Percentiles rank a stretch among this genome's conserved stretches.
Conservation (phyloP, 1,140 invertebrate species). For the Zaprionus tsacasi region DNA sequence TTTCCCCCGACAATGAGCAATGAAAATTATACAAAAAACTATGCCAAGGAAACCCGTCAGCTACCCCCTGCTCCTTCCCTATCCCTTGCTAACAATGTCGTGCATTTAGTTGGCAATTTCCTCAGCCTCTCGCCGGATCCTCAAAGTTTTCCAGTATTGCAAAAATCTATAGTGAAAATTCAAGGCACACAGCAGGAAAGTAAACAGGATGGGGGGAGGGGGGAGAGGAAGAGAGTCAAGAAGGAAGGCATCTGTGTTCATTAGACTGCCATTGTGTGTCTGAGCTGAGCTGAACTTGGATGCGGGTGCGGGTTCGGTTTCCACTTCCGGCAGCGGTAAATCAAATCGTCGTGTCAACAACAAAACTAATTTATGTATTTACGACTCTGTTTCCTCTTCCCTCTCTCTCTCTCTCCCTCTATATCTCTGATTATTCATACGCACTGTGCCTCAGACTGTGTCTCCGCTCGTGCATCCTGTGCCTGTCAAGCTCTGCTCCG, state of each 20-base stretch:
- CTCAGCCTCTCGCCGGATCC: not conserved
- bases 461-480: constrained; percentile 7
- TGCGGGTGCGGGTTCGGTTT: not conserved
- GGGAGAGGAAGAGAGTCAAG: not conserved
- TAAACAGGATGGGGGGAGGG: not conserved
- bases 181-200: constrained; percentile 18
- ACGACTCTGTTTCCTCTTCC: constrained; percentile 54
- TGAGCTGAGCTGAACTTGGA: constrained; percentile 1
- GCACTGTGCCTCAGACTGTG: constrained; percentile 25
- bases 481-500: not conserved
- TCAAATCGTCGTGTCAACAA: constrained; percentile 74
- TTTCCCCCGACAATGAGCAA: constrained; percentile 25
- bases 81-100: constrained; percentile 54
- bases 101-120: constrained; percentile 51
- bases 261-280: constrained; percentile 60
- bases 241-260: constrained; percentile 50
- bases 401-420: too few species aligned
- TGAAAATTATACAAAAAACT: constrained; percentile 4
- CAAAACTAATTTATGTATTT: constrained; percentile 79
- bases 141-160: constrained; percentile 51
- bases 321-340: constrained; percentile 29
- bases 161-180: constrained; percentile 42
- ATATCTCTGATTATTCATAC: constrained; percentile 79
- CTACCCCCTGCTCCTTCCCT: not conserved
- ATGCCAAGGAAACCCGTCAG: not conserved